phyloP scores from a whole-genome alignment of 2,888 invertebrate genomes.

The Drosophila setosimentum region DNA sequence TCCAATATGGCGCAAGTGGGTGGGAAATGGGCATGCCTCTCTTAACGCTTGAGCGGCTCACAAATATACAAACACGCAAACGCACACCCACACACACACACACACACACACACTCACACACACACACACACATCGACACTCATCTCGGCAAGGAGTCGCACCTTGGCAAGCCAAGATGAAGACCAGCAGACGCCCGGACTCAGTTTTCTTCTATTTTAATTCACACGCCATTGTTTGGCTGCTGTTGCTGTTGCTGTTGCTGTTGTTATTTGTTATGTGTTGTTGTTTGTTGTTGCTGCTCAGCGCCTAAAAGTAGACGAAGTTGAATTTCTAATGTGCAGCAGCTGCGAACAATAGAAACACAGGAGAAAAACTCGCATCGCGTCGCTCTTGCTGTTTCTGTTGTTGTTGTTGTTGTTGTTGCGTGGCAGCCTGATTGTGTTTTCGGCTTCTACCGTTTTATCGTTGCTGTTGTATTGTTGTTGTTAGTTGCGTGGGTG shows the following conservation, averaged over 20 bases:
- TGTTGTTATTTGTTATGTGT: constrained; percentile 22
- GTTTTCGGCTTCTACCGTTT: constrained; percentile 52
- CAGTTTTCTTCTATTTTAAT: constrained; percentile 74
- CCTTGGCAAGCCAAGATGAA: constrained; percentile 72
- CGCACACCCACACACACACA: background rate
- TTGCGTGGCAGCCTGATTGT: constrained; percentile 66
- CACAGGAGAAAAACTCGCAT: constrained; percentile 46
- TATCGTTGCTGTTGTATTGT: constrained; percentile 51
- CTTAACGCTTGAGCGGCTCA: constrained; percentile 62
- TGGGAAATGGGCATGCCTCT: constrained; percentile 4
- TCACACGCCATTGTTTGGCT: constrained; percentile 77
- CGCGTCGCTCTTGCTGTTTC: constrained; percentile 10
- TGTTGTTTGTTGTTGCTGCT: constrained; percentile 41
- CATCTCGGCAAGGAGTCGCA: constrained; percentile 50
- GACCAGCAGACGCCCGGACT: constrained; percentile 61
- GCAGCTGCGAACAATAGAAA: constrained; percentile 78
- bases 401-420: constrained; percentile 7
- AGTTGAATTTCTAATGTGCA: constrained; percentile 81
- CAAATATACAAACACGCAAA: constrained; percentile 48
- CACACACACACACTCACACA: constrained; percentile 37
- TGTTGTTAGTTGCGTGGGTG: constrained; percentile 47
- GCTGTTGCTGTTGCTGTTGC: constrained; percentile 28
- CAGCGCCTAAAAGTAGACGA: constrained; percentile 77
- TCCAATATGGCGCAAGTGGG: constrained; percentile 77
- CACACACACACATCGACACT: constrained; percentile 29